A percentile compares a stretch with the other conserved stretches of the same genome.
Conservation (phyloP, 2,113 vertebrate species). For the Anseranas semipalmata region DNA sequence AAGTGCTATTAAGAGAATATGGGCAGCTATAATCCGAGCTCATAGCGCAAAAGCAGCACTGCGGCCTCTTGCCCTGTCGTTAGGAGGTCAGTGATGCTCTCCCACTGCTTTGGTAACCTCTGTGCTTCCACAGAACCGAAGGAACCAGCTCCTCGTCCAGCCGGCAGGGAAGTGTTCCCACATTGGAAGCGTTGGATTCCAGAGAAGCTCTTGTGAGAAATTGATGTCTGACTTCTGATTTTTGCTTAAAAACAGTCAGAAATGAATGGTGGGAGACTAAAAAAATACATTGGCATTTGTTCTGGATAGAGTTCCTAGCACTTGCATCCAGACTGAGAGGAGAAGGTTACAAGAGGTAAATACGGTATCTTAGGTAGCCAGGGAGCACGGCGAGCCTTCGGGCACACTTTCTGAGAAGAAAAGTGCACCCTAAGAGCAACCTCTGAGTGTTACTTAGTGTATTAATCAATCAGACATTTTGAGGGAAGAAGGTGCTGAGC, state of each 20-base stretch:
- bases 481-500: background rate
- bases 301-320: background rate
- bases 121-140: background rate
- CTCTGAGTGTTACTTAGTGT: accelerated
- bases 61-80: accelerated
- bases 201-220: background rate
- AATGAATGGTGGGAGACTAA: background rate
- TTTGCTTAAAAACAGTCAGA: background rate
- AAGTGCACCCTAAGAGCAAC: background rate
- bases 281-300: background rate
- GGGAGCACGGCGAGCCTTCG: background rate
- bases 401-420: background rate
- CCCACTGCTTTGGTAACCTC: background rate
- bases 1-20: background rate
- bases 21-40: background rate
- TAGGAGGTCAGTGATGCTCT: background rate
- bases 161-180: background rate
- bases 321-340: background rate
- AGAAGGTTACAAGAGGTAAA: background rate
- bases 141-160: background rate
- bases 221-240: background rate
- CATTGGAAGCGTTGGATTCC: background rate
- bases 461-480: accelerated
- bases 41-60: background rate
- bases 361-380: background rate